These are phyloP conservation scores for Oppia nitens DNA, from an alignment of 1,140 invertebrate genomes.

Conservation along the genomic window DNA sequence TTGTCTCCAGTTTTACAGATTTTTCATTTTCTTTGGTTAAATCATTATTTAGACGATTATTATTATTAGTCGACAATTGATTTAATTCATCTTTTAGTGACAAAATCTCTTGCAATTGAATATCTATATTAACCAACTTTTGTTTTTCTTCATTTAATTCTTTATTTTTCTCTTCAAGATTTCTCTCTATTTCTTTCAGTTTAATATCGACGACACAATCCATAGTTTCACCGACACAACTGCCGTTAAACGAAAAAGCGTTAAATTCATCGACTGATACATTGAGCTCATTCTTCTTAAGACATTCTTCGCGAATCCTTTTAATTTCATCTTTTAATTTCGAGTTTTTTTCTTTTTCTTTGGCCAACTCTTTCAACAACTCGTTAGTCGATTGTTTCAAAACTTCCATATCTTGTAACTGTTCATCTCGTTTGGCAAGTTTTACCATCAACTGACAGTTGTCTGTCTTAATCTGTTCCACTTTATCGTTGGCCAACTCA, in stretches of 20 bases:
- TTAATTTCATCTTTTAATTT: neutral
- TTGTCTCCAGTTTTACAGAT: neutral
- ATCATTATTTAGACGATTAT: neutral
- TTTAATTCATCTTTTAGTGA: neutral
- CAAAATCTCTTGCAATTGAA: neutral
- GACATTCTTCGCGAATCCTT: neutral
- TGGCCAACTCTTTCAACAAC: neutral
- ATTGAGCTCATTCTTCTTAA: neutral
- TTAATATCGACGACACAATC: neutral
- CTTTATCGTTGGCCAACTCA: neutral
- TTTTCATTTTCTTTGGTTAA: neutral
- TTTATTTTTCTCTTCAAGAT: neutral
- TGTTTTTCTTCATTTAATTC: neutral
- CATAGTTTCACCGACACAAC: neutral
- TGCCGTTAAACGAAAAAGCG: neutral
- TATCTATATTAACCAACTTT: too few species aligned
- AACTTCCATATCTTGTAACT: neutral
- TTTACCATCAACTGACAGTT: neutral
- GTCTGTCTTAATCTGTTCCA: neutral
- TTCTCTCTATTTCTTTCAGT: neutral
- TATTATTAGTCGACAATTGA: neutral
- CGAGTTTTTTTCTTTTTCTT: neutral
- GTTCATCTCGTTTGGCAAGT: neutral
- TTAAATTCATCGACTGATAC: neutral
- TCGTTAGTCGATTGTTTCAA: neutral